These are phyloP conservation scores for Desoria tigrina DNA, from an alignment of 2,888 invertebrate species.

Conservation along the genomic window DNA sequence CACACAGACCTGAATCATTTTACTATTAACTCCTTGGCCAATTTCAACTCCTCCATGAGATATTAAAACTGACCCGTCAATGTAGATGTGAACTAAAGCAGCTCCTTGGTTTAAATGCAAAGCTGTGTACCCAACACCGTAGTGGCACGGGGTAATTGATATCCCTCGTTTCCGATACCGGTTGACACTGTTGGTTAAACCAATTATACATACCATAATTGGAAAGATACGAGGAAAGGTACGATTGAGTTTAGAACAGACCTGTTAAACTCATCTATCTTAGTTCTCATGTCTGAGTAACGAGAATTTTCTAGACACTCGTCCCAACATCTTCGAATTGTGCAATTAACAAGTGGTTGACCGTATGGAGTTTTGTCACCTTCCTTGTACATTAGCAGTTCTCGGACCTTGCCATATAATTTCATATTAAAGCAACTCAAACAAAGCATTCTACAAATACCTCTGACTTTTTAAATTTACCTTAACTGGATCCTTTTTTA, in stretches of 20 bases:
- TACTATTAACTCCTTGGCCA: constrained; percentile 62
- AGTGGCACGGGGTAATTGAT: constrained; percentile 56
- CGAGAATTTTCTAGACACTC: constrained; percentile 73
- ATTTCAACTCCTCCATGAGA: constrained; percentile 61
- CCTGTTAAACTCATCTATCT: constrained; percentile 70
- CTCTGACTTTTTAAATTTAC: too few relatives aligned
- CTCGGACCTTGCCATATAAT: too few relatives aligned
- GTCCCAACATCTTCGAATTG: constrained; percentile 73
- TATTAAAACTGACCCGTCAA: constrained; percentile 60
- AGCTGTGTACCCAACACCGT: constrained; percentile 55
- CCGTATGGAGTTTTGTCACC: constrained; percentile 77
- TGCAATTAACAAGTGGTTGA: constrained; percentile 72
- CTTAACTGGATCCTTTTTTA: constrained; percentile 67
- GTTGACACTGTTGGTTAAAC: constrained; percentile 55
- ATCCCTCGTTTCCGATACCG: constrained; percentile 58
- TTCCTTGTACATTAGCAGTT: constrained; percentile 76
- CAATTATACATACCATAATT: too few relatives aligned
- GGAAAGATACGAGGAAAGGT: too few relatives aligned
- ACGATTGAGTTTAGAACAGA: not conserved
- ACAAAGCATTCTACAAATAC: too few relatives aligned
- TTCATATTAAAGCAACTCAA: too few relatives aligned
- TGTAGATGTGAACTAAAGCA: constrained; percentile 59
- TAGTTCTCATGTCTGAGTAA: constrained; percentile 62
- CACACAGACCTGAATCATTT: constrained; percentile 59
- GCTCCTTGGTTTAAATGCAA: constrained; percentile 56